phyloP scores from a whole-genome alignment of 1,140 invertebrate genomes.

The Drosophila baimaii region DNA sequence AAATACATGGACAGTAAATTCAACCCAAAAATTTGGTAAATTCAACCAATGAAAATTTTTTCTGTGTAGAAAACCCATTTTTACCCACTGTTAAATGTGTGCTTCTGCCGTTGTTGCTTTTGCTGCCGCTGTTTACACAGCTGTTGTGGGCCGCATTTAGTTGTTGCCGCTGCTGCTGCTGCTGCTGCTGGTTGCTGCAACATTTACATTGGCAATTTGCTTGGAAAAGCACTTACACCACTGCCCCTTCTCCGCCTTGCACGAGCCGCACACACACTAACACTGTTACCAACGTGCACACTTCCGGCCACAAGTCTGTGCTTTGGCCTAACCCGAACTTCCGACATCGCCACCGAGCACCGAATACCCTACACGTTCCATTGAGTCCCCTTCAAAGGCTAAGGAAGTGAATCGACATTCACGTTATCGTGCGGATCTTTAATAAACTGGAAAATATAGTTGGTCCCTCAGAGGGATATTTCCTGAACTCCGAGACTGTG shows the following conservation, averaged over 20 bases:
- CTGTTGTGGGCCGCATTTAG: slow-evolving; percentile 72
- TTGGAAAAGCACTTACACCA: slow-evolving; percentile 66
- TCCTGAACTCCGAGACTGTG: neutral
- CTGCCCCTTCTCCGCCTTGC: slow-evolving; percentile 12
- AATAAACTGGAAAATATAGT: neutral
- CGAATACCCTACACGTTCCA: slow-evolving; percentile 14
- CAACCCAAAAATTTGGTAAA: too few species aligned
- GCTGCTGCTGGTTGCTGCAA: slow-evolving; percentile 62
- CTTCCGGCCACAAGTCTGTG: slow-evolving; percentile 69
- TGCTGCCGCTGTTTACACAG: slow-evolving; percentile 74
- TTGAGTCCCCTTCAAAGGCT: neutral
- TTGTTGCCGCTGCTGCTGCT: slow-evolving; percentile 55
- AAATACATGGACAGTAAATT: too few species aligned
- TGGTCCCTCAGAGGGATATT: neutral
- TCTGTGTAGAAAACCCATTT: neutral
- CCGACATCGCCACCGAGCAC: slow-evolving; percentile 34
- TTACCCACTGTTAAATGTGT: neutral
- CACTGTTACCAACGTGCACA: slow-evolving; percentile 47
- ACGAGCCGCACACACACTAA: neutral
- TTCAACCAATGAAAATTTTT: too few species aligned
- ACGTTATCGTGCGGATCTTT: neutral
- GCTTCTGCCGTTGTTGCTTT: slow-evolving; percentile 34
- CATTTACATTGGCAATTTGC: slow-evolving; percentile 80
- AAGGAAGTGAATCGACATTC: slow-evolving; percentile 18
- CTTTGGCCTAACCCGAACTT: slow-evolving; percentile 57